Conservation (phyloP, 2,888 invertebrate genomes). For the Drosophila phalerata region DNA sequence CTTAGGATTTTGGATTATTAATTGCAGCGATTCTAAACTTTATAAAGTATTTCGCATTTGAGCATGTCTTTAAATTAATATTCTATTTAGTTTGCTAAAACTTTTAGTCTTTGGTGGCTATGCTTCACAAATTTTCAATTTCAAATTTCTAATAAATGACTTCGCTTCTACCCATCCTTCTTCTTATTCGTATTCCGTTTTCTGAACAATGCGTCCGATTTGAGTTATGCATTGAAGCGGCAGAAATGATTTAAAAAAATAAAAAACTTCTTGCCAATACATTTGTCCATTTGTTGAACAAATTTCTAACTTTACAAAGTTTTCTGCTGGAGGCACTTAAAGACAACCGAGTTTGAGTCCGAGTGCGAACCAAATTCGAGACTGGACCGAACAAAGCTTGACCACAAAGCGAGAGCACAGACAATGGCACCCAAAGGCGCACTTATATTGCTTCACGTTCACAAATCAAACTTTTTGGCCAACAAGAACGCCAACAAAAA, state of each 20-base stretch:
- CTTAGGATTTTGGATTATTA: background rate
- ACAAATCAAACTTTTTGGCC: conserved; percentile 74
- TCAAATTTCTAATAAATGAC: conserved; percentile 37
- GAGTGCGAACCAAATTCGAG: conserved; percentile 6
- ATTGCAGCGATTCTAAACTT: background rate
- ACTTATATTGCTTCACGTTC: conserved; percentile 71
- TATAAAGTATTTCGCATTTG: background rate
- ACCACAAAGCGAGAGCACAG: conserved; percentile 62
- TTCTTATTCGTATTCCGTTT: background rate
- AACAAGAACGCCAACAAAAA: conserved; percentile 8
- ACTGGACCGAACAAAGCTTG: conserved; percentile 65
- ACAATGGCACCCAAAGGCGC: conserved; percentile 80
- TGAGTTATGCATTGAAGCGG: conserved; percentile 44
- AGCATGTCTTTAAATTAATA: conserved; percentile 11
- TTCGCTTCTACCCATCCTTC: conserved; percentile 2
- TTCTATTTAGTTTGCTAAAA: conserved; percentile 34
- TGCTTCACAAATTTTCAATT: conserved; percentile 37
- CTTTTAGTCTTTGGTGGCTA: conserved; percentile 21
- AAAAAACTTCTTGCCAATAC: conserved; percentile 68
- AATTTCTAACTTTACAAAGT: conserved; percentile 68
- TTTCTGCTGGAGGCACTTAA: conserved; percentile 58
- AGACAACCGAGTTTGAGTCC: conserved; percentile 30
- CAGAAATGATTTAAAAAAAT: conserved; percentile 56
- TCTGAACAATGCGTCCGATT: conserved; percentile 29
- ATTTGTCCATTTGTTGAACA: conserved; percentile 66